phyloP scores from a whole-genome alignment of 2,113 vertebrate species.

The Ancistrus triradiatus region DNA sequence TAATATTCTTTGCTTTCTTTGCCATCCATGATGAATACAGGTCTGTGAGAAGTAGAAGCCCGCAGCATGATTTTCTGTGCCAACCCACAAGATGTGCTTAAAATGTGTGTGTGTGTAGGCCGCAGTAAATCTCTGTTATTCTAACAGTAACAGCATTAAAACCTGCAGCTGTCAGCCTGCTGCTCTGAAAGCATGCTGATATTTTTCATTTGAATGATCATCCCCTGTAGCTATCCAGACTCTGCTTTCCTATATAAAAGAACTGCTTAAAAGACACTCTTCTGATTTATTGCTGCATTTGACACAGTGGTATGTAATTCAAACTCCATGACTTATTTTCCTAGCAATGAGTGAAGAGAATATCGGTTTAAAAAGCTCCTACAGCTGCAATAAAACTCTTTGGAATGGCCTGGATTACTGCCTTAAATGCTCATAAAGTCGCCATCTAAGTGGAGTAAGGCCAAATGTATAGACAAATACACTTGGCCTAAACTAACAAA shows the following conservation, averaged over 20 bases:
- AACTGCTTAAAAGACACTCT: background rate
- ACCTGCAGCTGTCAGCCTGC: slow-evolving; percentile 23
- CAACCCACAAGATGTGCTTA: no score
- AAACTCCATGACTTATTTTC: slow-evolving; percentile 13
- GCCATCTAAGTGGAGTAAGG: no score
- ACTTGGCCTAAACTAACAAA: background rate
- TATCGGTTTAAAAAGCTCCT: background rate
- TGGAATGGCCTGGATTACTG: no score
- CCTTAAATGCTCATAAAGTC: background rate
- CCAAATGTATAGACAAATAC: no score
- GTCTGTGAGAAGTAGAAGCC: no score
- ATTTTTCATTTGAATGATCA: slow-evolving; percentile 29
- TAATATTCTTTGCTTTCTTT: no score
- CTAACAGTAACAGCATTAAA: slow-evolving; percentile 14
- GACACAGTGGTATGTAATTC: slow-evolving; percentile 24
- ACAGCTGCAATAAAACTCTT: background rate
- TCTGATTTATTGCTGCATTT: slow-evolving; percentile 25
- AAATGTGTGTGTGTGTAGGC: background rate
- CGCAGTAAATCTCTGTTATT: slow-evolving; percentile 22
- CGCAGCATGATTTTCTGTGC: background rate
- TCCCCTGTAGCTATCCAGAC: slow-evolving; percentile 9
- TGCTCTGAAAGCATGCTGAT: slow-evolving; percentile 8
- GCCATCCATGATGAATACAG: no score
- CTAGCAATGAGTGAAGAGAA: background rate
- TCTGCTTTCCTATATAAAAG: slow-evolving; percentile 18